Base-by-base conservation (phyloP, 92 coral and sea anemone genomes). In the Meandrina meandrites region DNA sequence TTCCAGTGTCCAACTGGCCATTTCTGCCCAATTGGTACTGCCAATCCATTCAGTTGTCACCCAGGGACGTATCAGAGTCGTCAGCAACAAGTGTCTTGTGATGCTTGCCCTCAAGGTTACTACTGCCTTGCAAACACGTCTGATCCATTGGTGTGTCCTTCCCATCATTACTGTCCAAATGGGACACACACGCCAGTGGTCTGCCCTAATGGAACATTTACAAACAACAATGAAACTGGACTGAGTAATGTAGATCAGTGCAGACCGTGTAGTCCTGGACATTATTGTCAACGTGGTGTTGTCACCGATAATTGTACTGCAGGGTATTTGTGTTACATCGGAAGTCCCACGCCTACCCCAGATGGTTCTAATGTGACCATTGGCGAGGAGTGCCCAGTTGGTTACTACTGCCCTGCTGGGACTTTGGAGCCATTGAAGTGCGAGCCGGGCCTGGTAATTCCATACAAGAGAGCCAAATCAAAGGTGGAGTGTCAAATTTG, bases 131-230 rank as follows among this genome's bases (percentile, higher is more conserved):
- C 96, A 22, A 97, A 97, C 90, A 90, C 99, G 5, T 92, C 98
- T 27, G 86, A 37, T 28, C 98, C 99, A 35, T 75, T 86, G 51
- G 90, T 91, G 15, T 97, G 99, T 91, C 98, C 98, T 36, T 79
- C 94, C 16, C 92, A 92, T 79, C 85, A 78, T 42, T 95, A 92
- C 91, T 97, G 99, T 45, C 92, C 91, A 1, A 92, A 86, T 15
- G 92, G 95, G 42, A 93, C 97, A 12, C 85, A 90, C 24, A 93
- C 86, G 14, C 99, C 99, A 8, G 90, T 88, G 27, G 90, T 93
- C 60, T 97, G 99, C 81, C 99, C 99, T 4, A 95, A 92, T 79
- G 99, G 99, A 17, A 97, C 99, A 35, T 93, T 80, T 84, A 96
- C 98, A 22, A 36, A 81, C 74, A 62, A 8, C 45, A 76, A 88